A percentile compares a stretch with the other conserved stretches of the same genome.
phyloP scores from a whole-genome alignment of 2,113 vertebrate genomes.

The Pteronura brasiliensis region DNA sequence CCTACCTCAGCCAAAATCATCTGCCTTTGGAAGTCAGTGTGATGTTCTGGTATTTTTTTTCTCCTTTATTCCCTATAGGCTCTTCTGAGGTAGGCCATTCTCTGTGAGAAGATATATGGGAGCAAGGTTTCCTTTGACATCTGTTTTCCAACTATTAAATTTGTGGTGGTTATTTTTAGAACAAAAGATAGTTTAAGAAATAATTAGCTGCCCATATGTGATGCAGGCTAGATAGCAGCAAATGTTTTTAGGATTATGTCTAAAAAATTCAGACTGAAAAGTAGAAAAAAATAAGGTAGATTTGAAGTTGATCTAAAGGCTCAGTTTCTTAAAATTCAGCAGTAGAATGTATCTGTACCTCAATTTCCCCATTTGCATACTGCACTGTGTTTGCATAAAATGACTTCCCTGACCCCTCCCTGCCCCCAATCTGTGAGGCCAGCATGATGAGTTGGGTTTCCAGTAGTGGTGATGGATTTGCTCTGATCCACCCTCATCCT shows the following conservation, averaged over 20 bases:
- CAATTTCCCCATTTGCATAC: background rate
- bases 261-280: conserved; percentile 30
- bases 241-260: background rate
- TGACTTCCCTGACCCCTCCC: background rate
- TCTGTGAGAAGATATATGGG: conserved; percentile 53
- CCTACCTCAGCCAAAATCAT: conserved; percentile 34
- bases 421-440: background rate
- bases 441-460: conserved; percentile 47
- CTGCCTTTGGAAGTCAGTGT: conserved; percentile 36
- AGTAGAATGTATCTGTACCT: background rate
- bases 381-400: conserved; percentile 9
- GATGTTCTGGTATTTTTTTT: background rate
- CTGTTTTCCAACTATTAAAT: conserved; percentile 46
- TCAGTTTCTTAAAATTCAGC: background rate
- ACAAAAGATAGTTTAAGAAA: conserved; percentile 57
- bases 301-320: conserved; percentile 1
- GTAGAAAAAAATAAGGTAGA: background rate
- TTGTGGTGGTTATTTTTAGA: conserved; percentile 49
- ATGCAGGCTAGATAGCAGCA: background rate
- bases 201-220: conserved; percentile 34
- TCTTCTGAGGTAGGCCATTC: conserved; percentile 48
- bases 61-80: conserved; percentile 36
- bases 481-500: conserved; percentile 56
- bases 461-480: conserved; percentile 68
- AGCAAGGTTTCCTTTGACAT: conserved; percentile 45